phyloP scores from a whole-genome alignment of 2,113 vertebrate species.

The Cervus canadensis region DNA sequence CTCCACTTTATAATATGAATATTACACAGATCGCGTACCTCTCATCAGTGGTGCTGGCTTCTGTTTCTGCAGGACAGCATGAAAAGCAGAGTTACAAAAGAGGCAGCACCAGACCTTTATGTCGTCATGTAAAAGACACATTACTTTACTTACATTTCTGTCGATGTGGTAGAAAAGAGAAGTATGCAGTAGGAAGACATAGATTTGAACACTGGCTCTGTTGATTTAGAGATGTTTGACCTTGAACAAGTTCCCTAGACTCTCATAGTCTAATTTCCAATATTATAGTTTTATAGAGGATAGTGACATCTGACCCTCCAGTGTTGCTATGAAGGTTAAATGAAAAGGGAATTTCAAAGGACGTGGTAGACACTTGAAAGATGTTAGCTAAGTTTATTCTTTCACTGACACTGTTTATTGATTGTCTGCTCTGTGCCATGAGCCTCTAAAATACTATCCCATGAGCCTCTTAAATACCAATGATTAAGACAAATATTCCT shows the following conservation, averaged over 20 bases:
- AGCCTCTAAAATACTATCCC: too few relatives aligned
- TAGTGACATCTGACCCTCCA: background rate
- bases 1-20: background rate
- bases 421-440: too few relatives aligned
- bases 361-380: background rate
- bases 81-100: background rate
- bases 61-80: background rate
- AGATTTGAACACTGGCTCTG: background rate
- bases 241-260: background rate
- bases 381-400: background rate
- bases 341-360: background rate
- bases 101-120: background rate
- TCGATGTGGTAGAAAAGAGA: background rate
- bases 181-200: background rate
- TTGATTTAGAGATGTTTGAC: background rate
- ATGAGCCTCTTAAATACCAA: background rate
- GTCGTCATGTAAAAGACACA: background rate
- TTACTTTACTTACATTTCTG: background rate
- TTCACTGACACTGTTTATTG: background rate
- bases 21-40: background rate
- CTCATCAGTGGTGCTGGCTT: background rate
- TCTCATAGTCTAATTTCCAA: background rate
- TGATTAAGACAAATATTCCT: background rate
- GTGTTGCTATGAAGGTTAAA: background rate
- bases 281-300: background rate